Base-by-base conservation (phyloP, 2,113 vertebrate species). In the Apeltes quadracus region DNA sequence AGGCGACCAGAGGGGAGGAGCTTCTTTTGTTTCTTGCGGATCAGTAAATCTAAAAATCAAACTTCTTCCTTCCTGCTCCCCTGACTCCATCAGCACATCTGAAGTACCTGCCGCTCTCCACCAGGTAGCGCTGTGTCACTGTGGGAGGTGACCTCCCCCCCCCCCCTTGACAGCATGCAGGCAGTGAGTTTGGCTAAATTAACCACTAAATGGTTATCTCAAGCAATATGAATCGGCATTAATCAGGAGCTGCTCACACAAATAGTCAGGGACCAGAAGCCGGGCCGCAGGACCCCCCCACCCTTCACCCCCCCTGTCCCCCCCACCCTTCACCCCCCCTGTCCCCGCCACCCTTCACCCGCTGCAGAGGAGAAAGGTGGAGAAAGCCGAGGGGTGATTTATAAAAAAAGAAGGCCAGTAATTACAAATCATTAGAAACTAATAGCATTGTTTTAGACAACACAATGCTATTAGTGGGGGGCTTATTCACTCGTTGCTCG, bases 151-250 rank as follows among this genome's bases (percentile, higher is more conserved):
- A 94, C 57, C 51, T 36, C 22, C 36, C 20, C 18, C n/a, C 14
- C 18, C 61, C 78, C 79, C 79, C 50, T 34, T 32, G 56, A 93
- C 92, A 93, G 94, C 94, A 95, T 93, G 93, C 94, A 93, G 94
- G 95, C 96, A 96, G 97, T 98, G 97, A 95, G 97, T 97, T 96
- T 96, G 95, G 95, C 96, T 95, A 97, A 98, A 97, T 98, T 95
- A 99, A 97, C 94, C 95, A 95, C 95, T 97, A 97, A 99, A 98
- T 96, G 96, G 96, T 96, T 96, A 96, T 98, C 96, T 97, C 95
- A 96, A 96, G 95, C 97, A 96, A 97, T 98, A 97, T 95, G 96
- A 96, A 97, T 96, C 94, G 96, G 94, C 96, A 98, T 98, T 96
- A 97, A 98, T 99, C 97, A 98, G 95, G 92, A 94, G 95, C 95